Base-by-base conservation (phyloP, 2,113 vertebrate genomes). In the Neogobius melanostomus region DNA sequence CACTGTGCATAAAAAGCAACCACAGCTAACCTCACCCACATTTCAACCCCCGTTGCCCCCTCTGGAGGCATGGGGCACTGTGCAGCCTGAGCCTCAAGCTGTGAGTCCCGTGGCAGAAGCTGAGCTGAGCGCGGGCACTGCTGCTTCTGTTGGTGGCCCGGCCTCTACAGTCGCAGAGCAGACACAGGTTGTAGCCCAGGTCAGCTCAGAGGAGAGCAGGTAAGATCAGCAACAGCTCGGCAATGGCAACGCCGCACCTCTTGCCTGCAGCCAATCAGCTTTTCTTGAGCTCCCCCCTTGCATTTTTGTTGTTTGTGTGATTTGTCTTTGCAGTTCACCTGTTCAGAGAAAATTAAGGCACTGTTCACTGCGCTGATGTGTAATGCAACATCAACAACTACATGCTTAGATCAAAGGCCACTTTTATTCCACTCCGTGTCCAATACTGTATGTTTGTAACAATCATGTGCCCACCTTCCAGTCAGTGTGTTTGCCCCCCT, bases 1-100 rank as follows among this genome's bases (percentile, higher is more conserved):
- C 94, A 94, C 94, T 88, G 79, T 96, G 90, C 94, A 77, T 94
- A 96, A 94, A 95, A 99, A 98, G 93, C 97, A 97, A 92, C 95
- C 94, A 54, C 88, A 79, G 52, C 84, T 83, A 89, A 89, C 90
- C 82, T 94, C 95, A 74, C 96, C 96, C 2, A 92, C 94, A 91
- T 95, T 96, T 94, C 96, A 97, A 89, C 95, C 96, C 7, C 93
- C 95, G 52, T 93, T 95, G 72, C 94, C 95, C 63, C 95, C 94
- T 77, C 81, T 89, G 46, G 96, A 97, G 91, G 92, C 89, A 66
- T 76, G 74, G 78, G 83, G 69, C 84, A 42, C 82, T 68, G 11
- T 74, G 68, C 86, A 85, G 89, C 68, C 92, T 85, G 74, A 74
- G 80, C 11, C 82, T 81, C 88, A 64, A 76, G 64, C 83, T n/a